Base-by-base conservation (phyloP, 2,113 vertebrate species). In the Cricetomys ansorgei region DNA sequence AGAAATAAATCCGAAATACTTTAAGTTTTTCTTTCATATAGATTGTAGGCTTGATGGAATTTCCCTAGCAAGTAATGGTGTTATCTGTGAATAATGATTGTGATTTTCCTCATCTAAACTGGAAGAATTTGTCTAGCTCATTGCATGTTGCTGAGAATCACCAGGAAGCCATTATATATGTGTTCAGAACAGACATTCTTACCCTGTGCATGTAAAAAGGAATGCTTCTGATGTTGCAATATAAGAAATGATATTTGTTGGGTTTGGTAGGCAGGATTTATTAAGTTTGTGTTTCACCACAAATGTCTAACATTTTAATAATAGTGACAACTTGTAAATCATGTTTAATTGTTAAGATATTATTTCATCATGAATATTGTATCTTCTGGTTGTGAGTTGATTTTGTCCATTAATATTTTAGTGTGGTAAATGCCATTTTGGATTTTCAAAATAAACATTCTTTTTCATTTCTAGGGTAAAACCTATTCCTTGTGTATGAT, bases 291-390 rank as follows among this genome's bases (percentile, higher is more conserved):
- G 13, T 64, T 88, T 95, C 53, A 23, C 7, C 27, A 86, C 67
- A 5, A 88, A 29, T 84, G 11, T 69, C 11, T 69, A 88, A 65
- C 45, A 50, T 81, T 72, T 70, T 84, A 55, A 57, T 87, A 48
- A 50, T 23, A 84, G 43, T 75, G 45, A 1, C 2, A 90, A 48
- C 12, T 45, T 72, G 84, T 81, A 62, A 64, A 75, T 62, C 34
- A 64, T 81, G 45, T 59, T 87, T 77, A 92, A 94, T 3, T 59
- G 27, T 91, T 77, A 84, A 80, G 23, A 91, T 96, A 73, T 64
- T 48, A 55, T 93, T 94, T 96, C 43, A 73, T 89, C 31, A 77
- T 88, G n/a, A 85, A 55, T 94, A 17, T 86, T 93, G 31, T 85
- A 34, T 67, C 79, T 85, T 96, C n/a, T 92, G 25, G 29, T 95